Conservation (phyloP, 1,140 invertebrate species). For the Yoshiicerus persimilis region DNA sequence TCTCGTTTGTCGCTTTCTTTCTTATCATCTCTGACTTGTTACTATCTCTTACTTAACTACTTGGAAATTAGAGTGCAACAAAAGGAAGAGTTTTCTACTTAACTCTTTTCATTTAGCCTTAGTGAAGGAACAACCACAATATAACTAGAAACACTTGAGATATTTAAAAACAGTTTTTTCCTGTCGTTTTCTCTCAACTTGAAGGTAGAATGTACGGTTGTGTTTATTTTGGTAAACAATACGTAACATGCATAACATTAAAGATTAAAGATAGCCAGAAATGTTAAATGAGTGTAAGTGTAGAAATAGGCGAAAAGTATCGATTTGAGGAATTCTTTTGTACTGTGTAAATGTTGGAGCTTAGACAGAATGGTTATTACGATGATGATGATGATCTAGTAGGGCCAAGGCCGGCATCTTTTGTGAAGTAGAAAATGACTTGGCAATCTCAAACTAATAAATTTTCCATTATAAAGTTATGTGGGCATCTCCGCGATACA, state of each 20-base stretch:
- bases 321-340: neutral
- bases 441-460: slow-evolving; percentile 17
- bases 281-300: neutral
- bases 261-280: neutral
- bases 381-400: neutral
- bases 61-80: neutral
- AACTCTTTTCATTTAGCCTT: neutral
- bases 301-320: neutral
- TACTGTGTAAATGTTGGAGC: neutral
- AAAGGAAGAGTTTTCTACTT: neutral
- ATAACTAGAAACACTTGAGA: neutral
- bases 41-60: neutral
- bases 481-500: neutral
- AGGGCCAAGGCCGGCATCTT: neutral
- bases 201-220: too few species aligned
- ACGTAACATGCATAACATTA: too few species aligned
- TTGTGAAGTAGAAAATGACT: slow-evolving; percentile 3
- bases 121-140: too few species aligned
- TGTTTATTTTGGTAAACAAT: neutral
- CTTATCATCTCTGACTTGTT: neutral
- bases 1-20: neutral
- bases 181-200: too few species aligned
- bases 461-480: slow-evolving; percentile 22
- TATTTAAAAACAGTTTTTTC: neutral
- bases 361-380: neutral